These are phyloP conservation scores for Rallus crepitans DNA, from an alignment of 2,797 vertebrate species.

Conservation along the genomic window DNA sequence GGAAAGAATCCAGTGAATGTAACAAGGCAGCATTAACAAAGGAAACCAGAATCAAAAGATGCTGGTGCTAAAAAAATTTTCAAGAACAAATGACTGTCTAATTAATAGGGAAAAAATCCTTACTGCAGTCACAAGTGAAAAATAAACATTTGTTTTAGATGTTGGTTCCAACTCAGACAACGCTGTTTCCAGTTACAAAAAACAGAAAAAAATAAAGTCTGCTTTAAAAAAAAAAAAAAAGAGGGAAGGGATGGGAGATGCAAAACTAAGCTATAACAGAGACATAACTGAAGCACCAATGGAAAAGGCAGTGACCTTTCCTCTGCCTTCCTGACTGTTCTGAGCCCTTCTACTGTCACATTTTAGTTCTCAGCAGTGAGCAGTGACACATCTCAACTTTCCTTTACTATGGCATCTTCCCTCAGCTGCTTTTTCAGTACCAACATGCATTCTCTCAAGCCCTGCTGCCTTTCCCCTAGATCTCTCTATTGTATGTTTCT, in stretches of 20 bases:
- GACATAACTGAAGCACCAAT: background rate
- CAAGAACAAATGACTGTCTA: background rate
- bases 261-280: background rate
- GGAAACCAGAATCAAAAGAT: background rate
- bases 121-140: background rate
- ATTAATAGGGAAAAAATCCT: background rate
- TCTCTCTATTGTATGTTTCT: rapidly evolving
- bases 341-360: background rate
- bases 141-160: background rate
- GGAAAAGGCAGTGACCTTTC: background rate
- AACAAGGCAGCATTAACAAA: background rate
- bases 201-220: background rate
- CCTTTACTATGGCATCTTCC: background rate
- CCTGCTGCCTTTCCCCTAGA: background rate
- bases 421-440: background rate
- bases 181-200: background rate
- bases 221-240: background rate
- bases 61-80: background rate
- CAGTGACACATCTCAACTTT: background rate
- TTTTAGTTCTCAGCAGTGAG: background rate
- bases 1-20: background rate
- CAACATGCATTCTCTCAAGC: background rate
- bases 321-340: background rate
- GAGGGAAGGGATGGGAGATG: background rate
- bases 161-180: background rate